A percentile compares a stretch with the other conserved stretches of the same genome.
Conservation (phyloP, 1,140 invertebrate species). For the Pararge aegeria region DNA sequence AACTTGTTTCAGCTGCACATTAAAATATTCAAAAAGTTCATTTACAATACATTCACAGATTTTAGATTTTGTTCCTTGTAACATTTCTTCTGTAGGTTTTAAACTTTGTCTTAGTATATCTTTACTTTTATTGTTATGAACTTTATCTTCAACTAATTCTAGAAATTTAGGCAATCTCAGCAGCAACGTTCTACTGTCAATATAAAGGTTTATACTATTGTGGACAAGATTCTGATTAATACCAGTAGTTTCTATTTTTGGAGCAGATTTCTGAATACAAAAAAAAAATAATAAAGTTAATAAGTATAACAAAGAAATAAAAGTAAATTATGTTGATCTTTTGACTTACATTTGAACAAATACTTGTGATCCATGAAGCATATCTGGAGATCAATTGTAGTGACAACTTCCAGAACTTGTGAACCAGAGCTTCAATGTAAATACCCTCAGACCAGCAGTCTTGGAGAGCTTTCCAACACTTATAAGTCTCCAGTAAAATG, state of each 20-base stretch:
- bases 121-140: slow-evolving; percentile 52
- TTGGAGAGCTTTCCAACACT: slow-evolving; percentile 81
- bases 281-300: slow-evolving; percentile 6
- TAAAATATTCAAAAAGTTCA: slow-evolving; percentile 80
- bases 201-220: slow-evolving; percentile 58
- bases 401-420: slow-evolving; percentile 93
- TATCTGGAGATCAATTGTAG: slow-evolving; percentile 90
- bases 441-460: slow-evolving; percentile 88
- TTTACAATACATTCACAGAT: slow-evolving; percentile 81
- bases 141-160: slow-evolving; percentile 65
- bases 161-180: slow-evolving; percentile 73
- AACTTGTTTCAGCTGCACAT: slow-evolving; percentile 85
- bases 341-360: slow-evolving; percentile 59
- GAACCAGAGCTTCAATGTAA: slow-evolving; percentile 86
- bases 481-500: slow-evolving; percentile 76
- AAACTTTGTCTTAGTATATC: slow-evolving; percentile 68
- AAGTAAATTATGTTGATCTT: neutral
- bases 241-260: slow-evolving; percentile 46
- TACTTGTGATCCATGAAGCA: slow-evolving; percentile 83
- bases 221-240: slow-evolving; percentile 57
- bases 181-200: slow-evolving; percentile 53
- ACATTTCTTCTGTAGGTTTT: slow-evolving; percentile 69
- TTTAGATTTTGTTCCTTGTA: slow-evolving; percentile 76
- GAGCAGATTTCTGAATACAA: slow-evolving; percentile 43
- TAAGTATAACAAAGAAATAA: neutral